phyloP scores from a whole-genome alignment of 2,113 vertebrate genomes.

The Chaetodon auriga region DNA sequence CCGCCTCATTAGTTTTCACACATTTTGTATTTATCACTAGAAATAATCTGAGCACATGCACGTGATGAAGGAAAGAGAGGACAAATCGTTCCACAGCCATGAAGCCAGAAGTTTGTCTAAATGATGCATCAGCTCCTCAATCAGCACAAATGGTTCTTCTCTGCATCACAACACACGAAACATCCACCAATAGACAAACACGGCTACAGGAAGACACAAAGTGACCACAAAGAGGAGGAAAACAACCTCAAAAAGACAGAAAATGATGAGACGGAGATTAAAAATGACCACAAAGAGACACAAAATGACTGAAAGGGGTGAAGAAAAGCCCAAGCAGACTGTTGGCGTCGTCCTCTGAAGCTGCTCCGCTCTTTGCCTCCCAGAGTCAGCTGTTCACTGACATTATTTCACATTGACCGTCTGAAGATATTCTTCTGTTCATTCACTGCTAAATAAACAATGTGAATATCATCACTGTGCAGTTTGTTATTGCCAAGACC shows the following conservation, averaged over 20 bases:
- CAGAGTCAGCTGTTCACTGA: not conserved
- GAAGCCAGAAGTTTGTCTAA: too few species aligned
- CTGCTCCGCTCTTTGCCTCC: too few species aligned
- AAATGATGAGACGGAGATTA: not conserved
- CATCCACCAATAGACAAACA: not conserved
- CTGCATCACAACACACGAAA: too few species aligned
- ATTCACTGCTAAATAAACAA: not conserved
- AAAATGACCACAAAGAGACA: too few species aligned
- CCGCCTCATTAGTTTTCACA: not conserved
- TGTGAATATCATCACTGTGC: not conserved
- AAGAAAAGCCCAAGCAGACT: too few species aligned
- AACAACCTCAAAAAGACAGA: not conserved
- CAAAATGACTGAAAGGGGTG: too few species aligned
- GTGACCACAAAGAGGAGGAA: not conserved
- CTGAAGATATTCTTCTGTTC: not conserved
- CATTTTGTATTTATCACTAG: not conserved
- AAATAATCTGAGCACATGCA: not conserved
- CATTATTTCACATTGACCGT: not conserved
- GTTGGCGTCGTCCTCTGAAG: too few species aligned
- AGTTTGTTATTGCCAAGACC: not conserved
- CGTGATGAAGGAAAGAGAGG: too few species aligned
- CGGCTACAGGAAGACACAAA: not conserved
- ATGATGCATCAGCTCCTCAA: too few species aligned
- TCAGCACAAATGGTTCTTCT: too few species aligned
- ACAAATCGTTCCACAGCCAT: too few species aligned